Evolutionary conservation across 2,113 vertebrate genomes (phyloP).

Genomic region (Oenanthe oenanthe): DNA sequence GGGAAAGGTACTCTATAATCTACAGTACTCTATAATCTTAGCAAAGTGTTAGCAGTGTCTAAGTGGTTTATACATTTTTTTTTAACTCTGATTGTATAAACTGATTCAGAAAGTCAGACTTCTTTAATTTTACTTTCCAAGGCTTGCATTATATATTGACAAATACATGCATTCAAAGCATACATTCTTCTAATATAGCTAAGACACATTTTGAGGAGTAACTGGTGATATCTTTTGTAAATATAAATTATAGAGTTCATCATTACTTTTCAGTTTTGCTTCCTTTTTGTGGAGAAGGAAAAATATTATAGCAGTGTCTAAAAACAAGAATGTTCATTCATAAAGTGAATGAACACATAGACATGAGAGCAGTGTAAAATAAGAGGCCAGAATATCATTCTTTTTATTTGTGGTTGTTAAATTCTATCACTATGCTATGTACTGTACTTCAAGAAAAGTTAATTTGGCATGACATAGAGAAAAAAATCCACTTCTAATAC

Average conservation of each 20-base stretch:
- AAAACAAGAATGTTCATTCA: not conserved
- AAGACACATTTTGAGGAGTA: not conserved
- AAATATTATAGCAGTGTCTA: not conserved
- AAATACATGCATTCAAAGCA: not conserved
- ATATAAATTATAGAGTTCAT: not conserved
- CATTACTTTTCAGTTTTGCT: not conserved
- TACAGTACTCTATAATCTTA: not conserved
- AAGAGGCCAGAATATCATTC: not conserved
- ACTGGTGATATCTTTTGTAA: not conserved
- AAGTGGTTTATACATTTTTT: not conserved
- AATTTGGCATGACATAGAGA: not conserved
- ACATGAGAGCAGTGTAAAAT: not conserved
- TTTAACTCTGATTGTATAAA: not conserved
- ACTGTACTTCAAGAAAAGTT: not conserved
- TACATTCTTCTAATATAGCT: not conserved
- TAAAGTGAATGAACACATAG: not conserved
- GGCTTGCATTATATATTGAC: not conserved
- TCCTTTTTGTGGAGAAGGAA: not conserved
- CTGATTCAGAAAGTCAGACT: not conserved
- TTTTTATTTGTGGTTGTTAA: not conserved
- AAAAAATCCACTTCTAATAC: not conserved
- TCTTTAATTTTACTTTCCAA: not conserved
- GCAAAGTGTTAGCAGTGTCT: not conserved
- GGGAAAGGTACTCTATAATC: not conserved
- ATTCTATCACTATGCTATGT: not conserved